Percentiles rank a stretch among this genome's conserved stretches.
Conservation (phyloP, 2,113 vertebrate genomes). For the Formicarius rufipectus region DNA sequence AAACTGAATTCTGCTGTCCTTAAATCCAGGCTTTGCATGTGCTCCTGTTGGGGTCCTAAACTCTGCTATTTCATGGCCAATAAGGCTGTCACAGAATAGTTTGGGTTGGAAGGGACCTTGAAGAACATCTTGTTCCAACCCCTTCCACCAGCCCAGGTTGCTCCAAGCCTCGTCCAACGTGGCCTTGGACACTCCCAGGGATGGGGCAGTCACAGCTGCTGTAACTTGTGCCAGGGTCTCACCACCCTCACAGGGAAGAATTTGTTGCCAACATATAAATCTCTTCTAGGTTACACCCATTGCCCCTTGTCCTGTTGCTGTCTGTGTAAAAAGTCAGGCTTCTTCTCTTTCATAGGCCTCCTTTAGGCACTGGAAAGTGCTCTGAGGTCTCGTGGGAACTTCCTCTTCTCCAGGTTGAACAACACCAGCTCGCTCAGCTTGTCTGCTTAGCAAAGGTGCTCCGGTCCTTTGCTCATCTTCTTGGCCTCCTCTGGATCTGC, state of each 20-base stretch:
- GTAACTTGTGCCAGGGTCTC: neutral
- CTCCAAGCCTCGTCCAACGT: rapidly evolving
- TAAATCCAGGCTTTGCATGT: neutral
- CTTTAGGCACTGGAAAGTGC: neutral
- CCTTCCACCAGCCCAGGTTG: rapidly evolving
- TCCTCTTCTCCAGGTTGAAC: neutral
- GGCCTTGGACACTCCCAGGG: neutral
- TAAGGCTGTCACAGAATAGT: neutral
- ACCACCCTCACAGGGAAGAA: neutral
- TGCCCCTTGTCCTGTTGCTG: neutral
- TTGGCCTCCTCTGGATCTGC: neutral
- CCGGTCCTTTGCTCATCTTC: neutral
- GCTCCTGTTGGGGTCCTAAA: neutral
- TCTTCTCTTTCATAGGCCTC: neutral
- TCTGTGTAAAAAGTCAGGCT: neutral
- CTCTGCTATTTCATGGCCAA: neutral
- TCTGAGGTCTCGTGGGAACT: neutral
- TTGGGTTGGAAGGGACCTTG: neutral
- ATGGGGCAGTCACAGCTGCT: neutral
- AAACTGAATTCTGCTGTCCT: neutral
- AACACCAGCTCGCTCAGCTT: neutral
- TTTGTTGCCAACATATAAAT: neutral
- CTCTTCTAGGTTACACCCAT: neutral
- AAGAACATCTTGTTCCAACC: neutral
- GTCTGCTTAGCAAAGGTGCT: neutral